These are phyloP conservation scores for Phylloscopus trochiloides DNA, from an alignment of 2,113 vertebrate species.

Conservation along the genomic window DNA sequence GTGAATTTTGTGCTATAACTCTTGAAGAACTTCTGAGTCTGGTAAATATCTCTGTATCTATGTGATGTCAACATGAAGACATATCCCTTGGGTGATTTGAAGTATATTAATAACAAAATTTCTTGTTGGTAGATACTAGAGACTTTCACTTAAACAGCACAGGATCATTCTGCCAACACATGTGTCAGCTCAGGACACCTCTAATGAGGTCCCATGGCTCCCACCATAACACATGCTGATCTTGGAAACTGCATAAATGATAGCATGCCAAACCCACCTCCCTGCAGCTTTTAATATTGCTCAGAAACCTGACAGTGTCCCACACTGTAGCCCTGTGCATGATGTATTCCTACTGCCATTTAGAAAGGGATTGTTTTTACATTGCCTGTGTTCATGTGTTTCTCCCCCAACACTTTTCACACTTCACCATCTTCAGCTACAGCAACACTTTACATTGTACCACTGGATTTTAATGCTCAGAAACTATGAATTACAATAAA, in stretches of 20 bases:
- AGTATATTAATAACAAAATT: not conserved
- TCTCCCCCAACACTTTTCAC: not conserved
- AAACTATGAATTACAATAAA: not conserved
- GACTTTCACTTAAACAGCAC: not conserved
- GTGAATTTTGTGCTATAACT: not conserved
- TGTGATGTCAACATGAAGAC: not conserved
- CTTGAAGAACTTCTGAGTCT: not conserved
- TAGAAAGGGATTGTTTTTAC: not conserved
- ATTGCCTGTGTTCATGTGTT: not conserved
- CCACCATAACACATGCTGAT: not conserved
- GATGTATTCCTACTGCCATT: not conserved
- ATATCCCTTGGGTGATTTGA: not conserved
- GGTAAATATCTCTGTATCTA: not conserved
- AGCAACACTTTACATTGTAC: not conserved
- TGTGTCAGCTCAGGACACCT: not conserved
- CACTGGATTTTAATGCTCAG: not conserved
- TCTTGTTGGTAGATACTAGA: not conserved
- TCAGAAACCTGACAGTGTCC: not conserved
- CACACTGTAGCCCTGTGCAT: not conserved
- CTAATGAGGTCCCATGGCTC: not conserved
- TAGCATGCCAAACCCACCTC: not conserved
- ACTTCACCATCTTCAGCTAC: not conserved
- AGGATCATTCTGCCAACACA: not conserved
- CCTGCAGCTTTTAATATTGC: not conserved
- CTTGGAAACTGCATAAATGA: not conserved